These are phyloP conservation scores for Steinernema hermaphroditum DNA, from an alignment of 2,888 invertebrate species.

Conservation along the genomic window DNA sequence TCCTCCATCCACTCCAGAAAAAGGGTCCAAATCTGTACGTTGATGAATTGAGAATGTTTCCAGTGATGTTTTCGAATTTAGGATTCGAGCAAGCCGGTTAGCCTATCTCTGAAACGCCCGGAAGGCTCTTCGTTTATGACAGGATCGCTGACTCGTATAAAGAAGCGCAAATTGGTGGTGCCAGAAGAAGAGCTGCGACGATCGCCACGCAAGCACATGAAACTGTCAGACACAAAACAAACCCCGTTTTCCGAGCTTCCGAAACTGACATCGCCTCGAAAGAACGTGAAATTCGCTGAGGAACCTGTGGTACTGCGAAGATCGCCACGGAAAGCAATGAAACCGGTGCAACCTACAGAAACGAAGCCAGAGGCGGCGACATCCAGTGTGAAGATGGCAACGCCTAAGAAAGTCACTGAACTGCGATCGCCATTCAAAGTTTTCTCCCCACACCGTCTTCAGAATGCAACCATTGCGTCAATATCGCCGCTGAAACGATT, in stretches of 20 bases:
- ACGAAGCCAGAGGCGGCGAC: neutral
- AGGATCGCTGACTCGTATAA: neutral
- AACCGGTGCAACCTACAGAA: neutral
- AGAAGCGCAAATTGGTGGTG: neutral
- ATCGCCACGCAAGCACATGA: neutral
- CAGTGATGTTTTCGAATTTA: too few relatives aligned
- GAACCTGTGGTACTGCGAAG: neutral
- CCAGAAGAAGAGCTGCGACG: neutral
- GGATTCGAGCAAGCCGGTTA: neutral
- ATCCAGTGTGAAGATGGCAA: neutral
- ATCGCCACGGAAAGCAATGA: neutral
- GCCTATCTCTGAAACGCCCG: neutral
- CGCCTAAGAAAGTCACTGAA: neutral
- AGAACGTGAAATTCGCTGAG: neutral
- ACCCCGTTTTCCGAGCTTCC: too few relatives aligned
- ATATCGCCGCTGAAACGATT: slow-evolving; percentile 16
- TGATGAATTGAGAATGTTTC: too few relatives aligned
- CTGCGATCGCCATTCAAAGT: slow-evolving; percentile 12
- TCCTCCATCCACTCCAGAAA: slow-evolving; percentile 1
- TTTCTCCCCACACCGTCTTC: neutral
- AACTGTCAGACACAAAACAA: too few relatives aligned
- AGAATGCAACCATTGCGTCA: neutral
- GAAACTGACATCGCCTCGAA: neutral
- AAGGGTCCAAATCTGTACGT: neutral
- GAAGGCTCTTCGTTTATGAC: neutral